These are phyloP conservation scores for Arenaria interpres DNA, from an alignment of 2,113 vertebrate genomes.

Conservation along the genomic window DNA sequence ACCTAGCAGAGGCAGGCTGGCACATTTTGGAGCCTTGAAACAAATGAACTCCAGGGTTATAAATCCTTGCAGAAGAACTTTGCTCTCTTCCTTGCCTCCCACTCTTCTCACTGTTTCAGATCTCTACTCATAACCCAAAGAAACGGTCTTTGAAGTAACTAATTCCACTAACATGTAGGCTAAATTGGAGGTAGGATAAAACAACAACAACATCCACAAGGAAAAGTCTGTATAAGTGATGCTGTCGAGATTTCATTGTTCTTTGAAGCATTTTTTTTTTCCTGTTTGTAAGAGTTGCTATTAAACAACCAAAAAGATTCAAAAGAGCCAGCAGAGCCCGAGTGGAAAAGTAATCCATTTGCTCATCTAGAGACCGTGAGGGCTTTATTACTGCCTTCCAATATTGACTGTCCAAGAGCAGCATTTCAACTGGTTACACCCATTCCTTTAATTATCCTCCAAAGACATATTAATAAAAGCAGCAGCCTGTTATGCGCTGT, in stretches of 20 bases:
- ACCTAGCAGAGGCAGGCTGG: background rate
- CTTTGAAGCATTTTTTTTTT: background rate
- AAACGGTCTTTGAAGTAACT: background rate
- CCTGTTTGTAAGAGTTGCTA: background rate
- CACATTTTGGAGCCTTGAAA: background rate
- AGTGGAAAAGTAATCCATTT: constrained; percentile 8
- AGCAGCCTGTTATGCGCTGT: background rate
- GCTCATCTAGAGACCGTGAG: background rate
- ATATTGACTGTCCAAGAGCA: background rate
- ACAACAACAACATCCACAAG: background rate
- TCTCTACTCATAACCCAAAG: background rate
- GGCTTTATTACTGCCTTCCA: background rate
- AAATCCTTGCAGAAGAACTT: background rate
- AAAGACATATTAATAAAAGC: constrained; percentile 6
- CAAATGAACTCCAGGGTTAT: background rate
- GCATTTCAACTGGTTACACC: constrained; percentile 14
- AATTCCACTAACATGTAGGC: background rate
- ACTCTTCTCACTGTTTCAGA: background rate
- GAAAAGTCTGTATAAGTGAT: background rate
- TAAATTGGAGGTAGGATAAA: background rate
- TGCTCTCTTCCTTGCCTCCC: background rate
- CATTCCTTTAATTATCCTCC: background rate
- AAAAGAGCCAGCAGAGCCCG: background rate
- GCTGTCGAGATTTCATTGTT: background rate
- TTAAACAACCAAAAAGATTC: background rate